These are phyloP conservation scores for Okamejei kenojei DNA, from an alignment of 2,797 vertebrate species.

Conservation along the genomic window DNA sequence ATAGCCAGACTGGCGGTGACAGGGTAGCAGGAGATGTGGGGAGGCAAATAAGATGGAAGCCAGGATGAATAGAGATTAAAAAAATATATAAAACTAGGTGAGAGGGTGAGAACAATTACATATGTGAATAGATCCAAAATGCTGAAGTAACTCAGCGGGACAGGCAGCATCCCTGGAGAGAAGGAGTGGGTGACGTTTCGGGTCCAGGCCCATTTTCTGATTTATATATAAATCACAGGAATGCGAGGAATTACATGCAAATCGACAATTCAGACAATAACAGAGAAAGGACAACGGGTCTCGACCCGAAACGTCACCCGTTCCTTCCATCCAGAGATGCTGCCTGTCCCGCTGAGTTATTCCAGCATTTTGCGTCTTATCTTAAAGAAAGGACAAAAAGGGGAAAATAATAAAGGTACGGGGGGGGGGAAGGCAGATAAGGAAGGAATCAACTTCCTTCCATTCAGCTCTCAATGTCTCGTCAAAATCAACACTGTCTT, in stretches of 20 bases:
- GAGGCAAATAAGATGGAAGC: neutral
- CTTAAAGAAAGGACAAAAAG: no score
- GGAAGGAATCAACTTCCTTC: neutral
- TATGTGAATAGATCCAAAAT: neutral
- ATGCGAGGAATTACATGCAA: neutral
- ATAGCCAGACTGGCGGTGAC: neutral
- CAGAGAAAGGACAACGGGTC: neutral
- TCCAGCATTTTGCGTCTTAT: no score
- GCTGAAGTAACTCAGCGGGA: no score
- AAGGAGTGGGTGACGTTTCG: no score
- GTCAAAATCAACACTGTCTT: conserved; percentile 24
- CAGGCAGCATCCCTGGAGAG: no score
- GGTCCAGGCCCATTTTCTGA: no score
- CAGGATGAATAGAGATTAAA: neutral
- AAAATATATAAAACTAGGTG: neutral
- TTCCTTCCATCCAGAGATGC: no score
- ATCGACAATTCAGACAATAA: neutral
- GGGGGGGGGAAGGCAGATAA: no score
- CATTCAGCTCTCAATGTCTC: neutral
- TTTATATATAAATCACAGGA: neutral
- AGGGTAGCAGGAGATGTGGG: no score
- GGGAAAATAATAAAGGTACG: no score
- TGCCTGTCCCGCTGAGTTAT: no score
- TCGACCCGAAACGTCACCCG: no score
- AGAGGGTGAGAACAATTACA: neutral